These are phyloP conservation scores for Peromyscus maniculatus DNA, from an alignment of 2,113 vertebrate genomes.

Conservation along the genomic window DNA sequence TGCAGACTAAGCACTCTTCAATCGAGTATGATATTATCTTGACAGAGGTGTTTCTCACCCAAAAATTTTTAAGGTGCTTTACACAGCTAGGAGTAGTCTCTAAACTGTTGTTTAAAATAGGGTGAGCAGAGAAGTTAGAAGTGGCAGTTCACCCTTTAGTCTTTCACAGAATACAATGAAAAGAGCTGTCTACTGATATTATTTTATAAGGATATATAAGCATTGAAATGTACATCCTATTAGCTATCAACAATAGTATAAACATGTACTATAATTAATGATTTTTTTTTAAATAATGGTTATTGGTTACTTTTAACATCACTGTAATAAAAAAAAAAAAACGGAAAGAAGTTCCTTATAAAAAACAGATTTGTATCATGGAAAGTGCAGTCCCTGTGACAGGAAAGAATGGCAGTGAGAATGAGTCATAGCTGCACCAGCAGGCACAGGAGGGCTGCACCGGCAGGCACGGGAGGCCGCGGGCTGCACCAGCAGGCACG, in stretches of 20 bases:
- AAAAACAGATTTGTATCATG: neutral
- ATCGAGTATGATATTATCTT: neutral
- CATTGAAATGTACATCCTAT: neutral
- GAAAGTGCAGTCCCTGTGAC: neutral
- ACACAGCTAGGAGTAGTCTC: neutral
- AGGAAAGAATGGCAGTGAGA: neutral
- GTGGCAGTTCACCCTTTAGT: neutral
- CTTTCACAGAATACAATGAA: neutral
- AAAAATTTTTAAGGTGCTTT: neutral
- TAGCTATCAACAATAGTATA: neutral
- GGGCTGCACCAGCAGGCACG: too few species aligned
- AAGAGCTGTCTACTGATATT: neutral
- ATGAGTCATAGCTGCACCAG: neutral
- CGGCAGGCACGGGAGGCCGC: too few species aligned
- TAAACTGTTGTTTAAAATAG: constrained; percentile 19
- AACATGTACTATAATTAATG: neutral
- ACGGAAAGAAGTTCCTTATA: neutral
- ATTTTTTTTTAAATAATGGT: neutral
- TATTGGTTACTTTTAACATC: neutral
- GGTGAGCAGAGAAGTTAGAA: neutral
- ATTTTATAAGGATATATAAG: constrained; percentile 24
- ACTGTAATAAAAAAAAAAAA: neutral
- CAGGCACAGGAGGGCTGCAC: neutral
- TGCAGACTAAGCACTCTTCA: neutral
- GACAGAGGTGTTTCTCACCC: neutral